Base-by-base conservation (phyloP, 2,888 invertebrate genomes). In the Caenorhabditis panamensis region DNA sequence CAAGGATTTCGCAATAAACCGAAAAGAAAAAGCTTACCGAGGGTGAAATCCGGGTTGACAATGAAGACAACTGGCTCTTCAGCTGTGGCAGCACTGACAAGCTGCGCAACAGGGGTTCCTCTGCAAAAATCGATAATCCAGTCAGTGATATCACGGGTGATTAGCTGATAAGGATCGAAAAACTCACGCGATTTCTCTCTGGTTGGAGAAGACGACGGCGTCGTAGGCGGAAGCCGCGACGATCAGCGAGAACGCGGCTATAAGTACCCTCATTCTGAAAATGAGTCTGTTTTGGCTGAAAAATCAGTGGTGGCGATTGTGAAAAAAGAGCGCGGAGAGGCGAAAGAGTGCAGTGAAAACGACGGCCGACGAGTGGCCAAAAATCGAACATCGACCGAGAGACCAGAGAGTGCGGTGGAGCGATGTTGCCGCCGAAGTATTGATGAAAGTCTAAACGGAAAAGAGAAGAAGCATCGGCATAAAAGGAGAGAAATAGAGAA, bases 121-220 rank as follows among this genome's bases (percentile, higher is more conserved):
- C 61, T 66, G 36, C 18, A 62, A 54, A 44, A 54, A 36, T n/a
- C 13, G 8, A 44, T 51, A 20, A 53, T 64, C 13, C 51, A 1
- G 20, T 36, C n/a, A 22, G 56, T 58, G 58, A 47, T 36, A 18
- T 53, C n/a, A n/a, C 24, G 20, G 20, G 41, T 51, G 56, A 47
- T 11, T 62, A 68, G 63, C 36, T 66, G 47, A 31, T 61, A 28
- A 67, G 18, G 9, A 16, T 3, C 8, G 24, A 24, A 56, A n/a
- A 36, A 77, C 58, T 72, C 20, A 86, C 86, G 68, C 72, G 41
- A 86, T 79, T 64, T 83, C 79, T 67, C 66, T 54, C 22, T 76
- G 59, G 56, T 71, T 81, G 20, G 86, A 86, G 82, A 86, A 87
- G 61, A 82, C 56, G 64, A 87, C 84, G 36, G 86, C 83, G 72